phyloP scores from a whole-genome alignment of 2,113 vertebrate genomes.

The Myodes glareolus region DNA sequence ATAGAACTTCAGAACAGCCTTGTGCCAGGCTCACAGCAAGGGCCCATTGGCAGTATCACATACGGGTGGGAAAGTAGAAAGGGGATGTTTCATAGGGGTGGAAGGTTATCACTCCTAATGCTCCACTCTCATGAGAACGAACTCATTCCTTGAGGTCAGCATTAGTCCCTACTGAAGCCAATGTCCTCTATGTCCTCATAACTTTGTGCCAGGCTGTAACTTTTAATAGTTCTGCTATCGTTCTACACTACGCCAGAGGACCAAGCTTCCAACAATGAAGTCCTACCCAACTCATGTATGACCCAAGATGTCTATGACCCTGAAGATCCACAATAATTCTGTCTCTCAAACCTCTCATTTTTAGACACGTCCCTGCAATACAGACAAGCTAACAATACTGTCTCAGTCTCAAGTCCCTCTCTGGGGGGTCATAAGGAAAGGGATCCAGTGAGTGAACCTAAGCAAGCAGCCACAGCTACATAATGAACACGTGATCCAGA shows the following conservation, averaged over 20 bases:
- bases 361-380: neutral
- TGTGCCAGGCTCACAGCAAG: neutral
- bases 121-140: neutral
- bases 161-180: neutral
- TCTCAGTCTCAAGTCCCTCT: neutral
- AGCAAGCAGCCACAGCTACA: neutral
- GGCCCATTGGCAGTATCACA: neutral
- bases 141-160: neutral
- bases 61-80: neutral
- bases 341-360: neutral
- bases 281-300: no score
- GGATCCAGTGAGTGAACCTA: neutral
- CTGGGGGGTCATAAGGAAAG: neutral
- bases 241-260: no score
- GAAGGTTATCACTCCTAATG: neutral
- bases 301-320: neutral
- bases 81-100: neutral
- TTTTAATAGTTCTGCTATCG: neutral
- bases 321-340: neutral
- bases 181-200: neutral
- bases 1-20: neutral
- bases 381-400: neutral
- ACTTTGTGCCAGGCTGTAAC: neutral
- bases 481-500: fast-evolving
- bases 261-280: neutral